phyloP scores from a whole-genome alignment of 2,113 vertebrate species.

The Leptocoma aspasia region DNA sequence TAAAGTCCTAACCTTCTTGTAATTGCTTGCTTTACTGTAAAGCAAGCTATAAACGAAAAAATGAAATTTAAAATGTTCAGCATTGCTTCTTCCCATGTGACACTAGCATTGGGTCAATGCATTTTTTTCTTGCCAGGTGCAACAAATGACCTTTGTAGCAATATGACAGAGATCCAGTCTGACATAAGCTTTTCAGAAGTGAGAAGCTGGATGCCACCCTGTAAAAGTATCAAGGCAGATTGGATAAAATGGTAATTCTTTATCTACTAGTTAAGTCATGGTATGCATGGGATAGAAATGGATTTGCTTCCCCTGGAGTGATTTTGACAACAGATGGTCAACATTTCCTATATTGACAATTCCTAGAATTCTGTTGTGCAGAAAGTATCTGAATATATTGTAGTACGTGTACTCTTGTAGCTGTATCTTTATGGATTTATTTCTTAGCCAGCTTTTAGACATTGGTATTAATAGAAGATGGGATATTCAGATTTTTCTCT shows the following conservation, averaged over 20 bases:
- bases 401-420: not conserved
- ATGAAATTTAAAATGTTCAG: not conserved
- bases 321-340: not conserved
- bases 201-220: not conserved
- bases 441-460: not conserved
- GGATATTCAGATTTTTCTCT: not conserved
- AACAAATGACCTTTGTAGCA: not conserved
- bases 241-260: not conserved
- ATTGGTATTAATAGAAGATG: not conserved
- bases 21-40: not conserved
- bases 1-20: not conserved
- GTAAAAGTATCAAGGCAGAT: not conserved
- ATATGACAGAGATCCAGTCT: not conserved
- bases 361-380: not conserved
- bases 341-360: not conserved
- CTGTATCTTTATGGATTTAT: not conserved
- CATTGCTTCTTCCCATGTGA: not conserved
- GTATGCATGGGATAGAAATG: not conserved
- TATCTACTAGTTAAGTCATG: not conserved
- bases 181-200: not conserved
- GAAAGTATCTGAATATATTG: not conserved
- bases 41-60: not conserved
- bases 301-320: not conserved
- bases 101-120: not conserved
- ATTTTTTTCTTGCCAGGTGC: not conserved